A percentile compares a stretch with the other conserved stretches of the same genome.
These are phyloP conservation scores for mouse (Mus musculus) DNA, from an alignment of 2,113 vertebrate genomes.

Conservation along the genomic window DNA sequence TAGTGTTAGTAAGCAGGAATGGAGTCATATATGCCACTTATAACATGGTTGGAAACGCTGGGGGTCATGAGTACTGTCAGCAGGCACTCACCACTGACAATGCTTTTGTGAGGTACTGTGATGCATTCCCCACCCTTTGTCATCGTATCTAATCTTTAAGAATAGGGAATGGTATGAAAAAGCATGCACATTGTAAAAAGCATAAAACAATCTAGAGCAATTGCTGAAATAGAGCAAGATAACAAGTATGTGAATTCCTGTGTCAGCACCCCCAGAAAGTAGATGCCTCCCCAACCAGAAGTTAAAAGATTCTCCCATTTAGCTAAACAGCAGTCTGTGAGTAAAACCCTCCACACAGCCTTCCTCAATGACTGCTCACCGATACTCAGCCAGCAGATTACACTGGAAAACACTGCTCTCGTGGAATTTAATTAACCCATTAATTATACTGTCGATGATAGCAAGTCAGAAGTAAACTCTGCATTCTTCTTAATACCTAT, in stretches of 20 bases:
- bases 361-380: constrained; percentile 36
- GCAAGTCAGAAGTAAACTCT: constrained; percentile 47
- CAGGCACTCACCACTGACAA: not conserved
- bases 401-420: constrained; percentile 24
- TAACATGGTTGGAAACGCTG: not conserved
- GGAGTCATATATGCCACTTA: not conserved
- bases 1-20: not conserved
- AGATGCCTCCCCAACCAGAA: not conserved
- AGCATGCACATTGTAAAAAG: not conserved
- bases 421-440: constrained; percentile 61
- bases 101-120: not conserved
- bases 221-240: not conserved
- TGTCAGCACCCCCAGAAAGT: not conserved
- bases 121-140: not conserved
- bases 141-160: not conserved
- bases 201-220: not conserved
- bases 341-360: not conserved
- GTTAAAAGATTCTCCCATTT: constrained; percentile 13
- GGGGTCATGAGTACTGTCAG: not conserved
- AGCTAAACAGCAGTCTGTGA: constrained; percentile 27
- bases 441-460: constrained; percentile 59
- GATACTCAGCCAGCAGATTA: not conserved
- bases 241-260: not conserved
- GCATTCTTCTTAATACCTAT: constrained; percentile 49
- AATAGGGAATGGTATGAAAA: not conserved